Base-by-base conservation (phyloP, 2,888 invertebrate species). In the Gandaritis pyraliata region DNA sequence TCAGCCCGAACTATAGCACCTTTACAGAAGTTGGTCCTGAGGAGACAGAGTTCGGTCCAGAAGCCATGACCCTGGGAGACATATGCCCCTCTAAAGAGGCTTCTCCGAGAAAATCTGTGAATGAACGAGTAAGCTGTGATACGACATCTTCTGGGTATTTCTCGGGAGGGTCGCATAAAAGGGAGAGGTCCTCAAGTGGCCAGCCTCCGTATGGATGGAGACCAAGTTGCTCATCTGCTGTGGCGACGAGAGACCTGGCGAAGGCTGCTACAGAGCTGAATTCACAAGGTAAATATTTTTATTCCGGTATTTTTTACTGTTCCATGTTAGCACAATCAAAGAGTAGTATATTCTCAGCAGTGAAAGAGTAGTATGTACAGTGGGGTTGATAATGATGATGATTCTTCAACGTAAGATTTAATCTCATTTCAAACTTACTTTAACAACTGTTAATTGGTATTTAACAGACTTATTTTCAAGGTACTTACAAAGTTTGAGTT, bases 231-330 rank as follows among this genome's bases (percentile, higher is more conserved):
- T 93, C 94, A 23, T 93, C 94, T 3, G 93, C 93, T 39, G 93
- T 93, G 7, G 94, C 94, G 0, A 92, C 93, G 46, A 90, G 90
- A 66, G 94, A 94, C 58, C 81, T 93, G 66, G 91, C 93, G 49
- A 95, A 94, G 77, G 94, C 95, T 56, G 95, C 95, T 13, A 94
- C 95, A 7, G 95, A 95, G 80, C 89, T 95, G 18, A 95, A 95
- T 85, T 89, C 94, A 72, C 95, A 95, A 87, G 95, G 95, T 95
- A 81, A 93, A 89, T 23, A n/a, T 6, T 29, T 46, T 46, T 8
- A 41, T 5, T 6, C 15, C 8, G 15, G 8, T 15, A 13, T 15
- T 39, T 13, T 38, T 38, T 12, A 2, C 23, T 23, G 5, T 4
- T 4, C n/a, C n/a, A n/a, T 3, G 12, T n/a, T 38, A n/a, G n/a